Conservation (phyloP, 2,797 vertebrate genomes). For the Intellagama lesueurii region DNA sequence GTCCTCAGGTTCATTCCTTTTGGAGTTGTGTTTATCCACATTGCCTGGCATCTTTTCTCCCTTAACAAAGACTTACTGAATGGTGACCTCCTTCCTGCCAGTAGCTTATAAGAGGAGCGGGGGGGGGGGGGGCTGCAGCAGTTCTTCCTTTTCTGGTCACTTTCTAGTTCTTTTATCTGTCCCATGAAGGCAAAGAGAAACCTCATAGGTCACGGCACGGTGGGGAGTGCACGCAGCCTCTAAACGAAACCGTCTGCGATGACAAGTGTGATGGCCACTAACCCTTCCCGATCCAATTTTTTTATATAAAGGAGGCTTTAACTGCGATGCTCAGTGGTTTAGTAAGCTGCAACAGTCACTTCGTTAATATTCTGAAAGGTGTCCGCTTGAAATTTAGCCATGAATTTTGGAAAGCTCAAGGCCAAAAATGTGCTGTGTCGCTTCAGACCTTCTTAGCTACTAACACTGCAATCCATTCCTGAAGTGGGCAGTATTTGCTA, state of each 20-base stretch:
- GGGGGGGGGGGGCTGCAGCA: not conserved
- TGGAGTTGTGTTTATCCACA: conserved; percentile 8
- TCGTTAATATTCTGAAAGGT: not conserved
- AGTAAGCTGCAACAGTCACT: not conserved
- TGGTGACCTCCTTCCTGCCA: conserved; percentile 27
- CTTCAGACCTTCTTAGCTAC: not conserved
- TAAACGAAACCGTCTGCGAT: not conserved
- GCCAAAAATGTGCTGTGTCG: conserved; percentile 14
- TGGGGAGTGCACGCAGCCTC: not conserved
- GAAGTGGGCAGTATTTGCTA: not conserved
- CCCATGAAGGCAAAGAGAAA: not conserved
- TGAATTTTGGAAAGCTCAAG: not conserved
- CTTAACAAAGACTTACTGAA: conserved; percentile 1
- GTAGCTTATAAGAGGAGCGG: conserved; percentile 19
- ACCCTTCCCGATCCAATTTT: conserved; percentile 15
- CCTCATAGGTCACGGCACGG: not conserved
- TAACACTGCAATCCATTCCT: not conserved
- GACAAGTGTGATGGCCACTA: not conserved
- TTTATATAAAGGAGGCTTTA: conserved; percentile 1
- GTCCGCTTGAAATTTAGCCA: conserved; percentile 20
- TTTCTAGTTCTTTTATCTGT: not conserved
- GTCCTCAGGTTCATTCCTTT: conserved; percentile 49
- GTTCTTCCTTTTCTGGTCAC: not conserved
- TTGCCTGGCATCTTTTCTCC: conserved; percentile 1
- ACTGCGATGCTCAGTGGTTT: conserved; percentile 18